Conservation (phyloP, 2,888 invertebrate genomes). For the Aporophyla lueneburgensis region DNA sequence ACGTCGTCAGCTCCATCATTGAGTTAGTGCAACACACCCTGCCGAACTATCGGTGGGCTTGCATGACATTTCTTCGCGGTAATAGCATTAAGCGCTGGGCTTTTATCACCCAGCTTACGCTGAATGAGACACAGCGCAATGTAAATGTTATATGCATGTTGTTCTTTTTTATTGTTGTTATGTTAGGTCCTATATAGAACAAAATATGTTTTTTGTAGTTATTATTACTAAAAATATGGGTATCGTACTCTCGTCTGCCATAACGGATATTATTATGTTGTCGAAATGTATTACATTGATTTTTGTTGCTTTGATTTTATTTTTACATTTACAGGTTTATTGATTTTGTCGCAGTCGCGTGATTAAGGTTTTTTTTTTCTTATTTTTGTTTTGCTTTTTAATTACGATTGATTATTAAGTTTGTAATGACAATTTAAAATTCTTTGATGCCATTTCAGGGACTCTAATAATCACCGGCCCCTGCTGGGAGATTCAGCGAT, state of each 20-base stretch:
- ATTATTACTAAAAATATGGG: neutral
- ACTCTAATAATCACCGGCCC: conserved; percentile 97
- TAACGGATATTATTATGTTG: neutral
- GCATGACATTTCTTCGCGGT: conserved; percentile 38
- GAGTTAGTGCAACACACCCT: conserved; percentile 90
- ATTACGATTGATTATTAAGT: neutral
- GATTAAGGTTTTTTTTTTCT: conserved; percentile 61
- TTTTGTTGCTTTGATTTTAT: conserved; percentile 48
- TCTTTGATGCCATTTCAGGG: conserved; percentile 88
- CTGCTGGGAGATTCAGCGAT: conserved; percentile 98
- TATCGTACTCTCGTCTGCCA: neutral
- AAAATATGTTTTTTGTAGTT: conserved; percentile 9
- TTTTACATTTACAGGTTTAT: conserved; percentile 54
- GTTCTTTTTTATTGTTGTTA: conserved; percentile 16
- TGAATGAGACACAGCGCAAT: conserved; percentile 3
- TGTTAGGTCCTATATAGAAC: neutral
- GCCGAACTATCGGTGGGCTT: conserved; percentile 58
- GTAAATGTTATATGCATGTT: conserved; percentile 14
- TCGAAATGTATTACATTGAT: conserved; percentile 64
- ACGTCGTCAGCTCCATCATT: conserved; percentile 96
- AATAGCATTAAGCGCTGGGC: conserved; percentile 44
- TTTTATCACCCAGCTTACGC: conserved; percentile 7
- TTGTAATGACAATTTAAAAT: neutral
- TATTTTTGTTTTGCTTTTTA: conserved; percentile 44
- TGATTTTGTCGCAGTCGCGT: conserved; percentile 51